Evolutionary conservation across 2,113 vertebrate genomes (phyloP).

Genomic region (Pongo abelii): DNA sequence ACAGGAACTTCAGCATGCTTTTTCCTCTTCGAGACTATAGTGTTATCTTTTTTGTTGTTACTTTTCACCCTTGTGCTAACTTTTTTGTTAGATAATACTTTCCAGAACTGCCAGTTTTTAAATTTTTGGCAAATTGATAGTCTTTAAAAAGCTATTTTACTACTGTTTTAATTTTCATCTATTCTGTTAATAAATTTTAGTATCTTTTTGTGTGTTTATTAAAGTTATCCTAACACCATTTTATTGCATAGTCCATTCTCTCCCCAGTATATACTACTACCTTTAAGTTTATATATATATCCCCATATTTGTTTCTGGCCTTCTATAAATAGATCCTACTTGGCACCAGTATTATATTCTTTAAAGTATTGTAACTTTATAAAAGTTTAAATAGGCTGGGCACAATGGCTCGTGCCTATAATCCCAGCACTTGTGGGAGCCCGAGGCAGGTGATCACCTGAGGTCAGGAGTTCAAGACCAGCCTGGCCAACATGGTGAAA

Average conservation of each 20-base stretch:
- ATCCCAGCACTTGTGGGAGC: background rate
- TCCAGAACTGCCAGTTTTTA: background rate
- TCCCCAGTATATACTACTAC: background rate
- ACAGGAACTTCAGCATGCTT: background rate
- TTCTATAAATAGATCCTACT: background rate
- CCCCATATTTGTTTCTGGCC: background rate
- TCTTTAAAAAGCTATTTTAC: constrained; percentile 28
- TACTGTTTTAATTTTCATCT: constrained; percentile 28
- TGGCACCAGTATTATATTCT: background rate
- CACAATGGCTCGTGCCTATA: background rate
- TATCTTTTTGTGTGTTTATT: background rate
- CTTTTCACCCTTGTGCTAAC: background rate
- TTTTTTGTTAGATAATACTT: constrained; percentile 43
- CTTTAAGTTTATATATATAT: constrained; percentile 3
- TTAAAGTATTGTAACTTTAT: constrained; percentile 8
- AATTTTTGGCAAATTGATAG: constrained; percentile 10
- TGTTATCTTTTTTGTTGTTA: background rate
- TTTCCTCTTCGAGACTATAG: background rate
- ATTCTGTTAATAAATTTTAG: background rate
- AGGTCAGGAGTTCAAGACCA: background rate
- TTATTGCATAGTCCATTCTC: background rate
- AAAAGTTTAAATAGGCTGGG: background rate
- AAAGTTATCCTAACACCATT: constrained; percentile 25
- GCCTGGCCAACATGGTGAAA: background rate
- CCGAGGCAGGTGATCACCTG: background rate